A percentile compares a stretch with the other conserved stretches of the same genome.
phyloP scores from a whole-genome alignment of 2,797 vertebrate genomes.

The Typhlichthys eigenmanni region DNA sequence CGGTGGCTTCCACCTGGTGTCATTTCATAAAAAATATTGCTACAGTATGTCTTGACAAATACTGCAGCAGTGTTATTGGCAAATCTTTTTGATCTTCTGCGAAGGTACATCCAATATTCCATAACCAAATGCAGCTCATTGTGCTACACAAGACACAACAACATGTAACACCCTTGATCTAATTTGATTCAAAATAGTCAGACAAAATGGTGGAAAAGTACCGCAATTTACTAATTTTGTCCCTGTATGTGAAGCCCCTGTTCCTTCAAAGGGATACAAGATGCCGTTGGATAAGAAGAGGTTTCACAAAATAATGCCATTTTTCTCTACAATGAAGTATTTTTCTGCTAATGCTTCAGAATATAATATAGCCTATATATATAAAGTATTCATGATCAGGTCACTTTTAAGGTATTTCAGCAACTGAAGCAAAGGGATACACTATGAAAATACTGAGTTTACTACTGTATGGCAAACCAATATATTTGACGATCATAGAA shows the following conservation, averaged over 20 bases:
- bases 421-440: slow-evolving; percentile 28
- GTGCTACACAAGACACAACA: slow-evolving; percentile 80
- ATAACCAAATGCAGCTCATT: slow-evolving; percentile 64
- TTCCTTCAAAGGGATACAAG: slow-evolving; percentile 89
- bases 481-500: slow-evolving; percentile 61
- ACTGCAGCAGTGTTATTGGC: slow-evolving; percentile 31
- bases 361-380: slow-evolving; percentile 26
- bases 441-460: slow-evolving; percentile 25
- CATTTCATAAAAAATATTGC: slow-evolving; percentile 48
- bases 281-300: slow-evolving; percentile 81
- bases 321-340: slow-evolving; percentile 84
- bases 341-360: slow-evolving; percentile 81
- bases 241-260: slow-evolving; percentile 75
- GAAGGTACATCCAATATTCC: slow-evolving; percentile 41
- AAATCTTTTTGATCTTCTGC: slow-evolving; percentile 65
- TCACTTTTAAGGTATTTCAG: slow-evolving; percentile 31
- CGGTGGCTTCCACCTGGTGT: slow-evolving; percentile 10
- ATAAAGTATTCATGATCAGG: slow-evolving; percentile 21
- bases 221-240: slow-evolving; percentile 89
- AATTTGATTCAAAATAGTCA: slow-evolving; percentile 88
- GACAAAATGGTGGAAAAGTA: slow-evolving; percentile 95
- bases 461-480: slow-evolving; percentile 12
- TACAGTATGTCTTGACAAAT: slow-evolving; percentile 39
- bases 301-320: slow-evolving; percentile 86
- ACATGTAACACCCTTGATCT: slow-evolving; percentile 82